Base-by-base conservation (phyloP, 1,140 invertebrate genomes). In the Euura saliciscinereae region DNA sequence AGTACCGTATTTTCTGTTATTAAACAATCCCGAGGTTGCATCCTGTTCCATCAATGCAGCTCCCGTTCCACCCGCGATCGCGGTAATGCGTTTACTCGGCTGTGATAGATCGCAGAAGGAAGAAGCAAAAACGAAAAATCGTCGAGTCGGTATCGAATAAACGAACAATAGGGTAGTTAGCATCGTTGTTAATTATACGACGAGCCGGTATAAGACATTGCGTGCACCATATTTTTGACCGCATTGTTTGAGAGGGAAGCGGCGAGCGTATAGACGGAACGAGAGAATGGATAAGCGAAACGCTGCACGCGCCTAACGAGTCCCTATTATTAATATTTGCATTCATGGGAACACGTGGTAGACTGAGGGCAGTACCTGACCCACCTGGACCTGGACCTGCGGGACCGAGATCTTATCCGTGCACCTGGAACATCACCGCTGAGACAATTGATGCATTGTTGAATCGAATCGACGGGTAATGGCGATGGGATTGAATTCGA, bases 1-100 rank as follows among this genome's bases (percentile, higher is more conserved):
- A 59, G 51, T 59, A 59, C 51, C 51, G 51, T 59, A 59, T 59
- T 59, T 59, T n/a, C 8, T 59, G 51, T 59, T 59, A 59, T 59
- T 59, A 59, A 59, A 59, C 51, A 59, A 59, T 59, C 51, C 51
- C 2, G 3, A 59, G 51, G 28, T 6, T n/a, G 51, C 51, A 59
- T 59, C 51, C 51, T 59, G 51, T n/a, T 6, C 28, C 28, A 28
- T 28, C 28, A 28, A n/a, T 59, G 51, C 51, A 59, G 51, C 13
- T 59, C 51, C 13, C 13, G 51, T 59, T 59, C 28, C 28, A 28
- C 28, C 28, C 28, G 28, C 28, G 28, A 28, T 28, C 28, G 28
- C 51, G 51, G 51, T 28, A n/a, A 11, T 59, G 13, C 5, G 51
- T 8, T n/a, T 59, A 8, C 13, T 8, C 51, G 13, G 51, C 51